Base-by-base conservation (phyloP, 2,888 invertebrate genomes). In the Acanthococcus lagerstroemiae region DNA sequence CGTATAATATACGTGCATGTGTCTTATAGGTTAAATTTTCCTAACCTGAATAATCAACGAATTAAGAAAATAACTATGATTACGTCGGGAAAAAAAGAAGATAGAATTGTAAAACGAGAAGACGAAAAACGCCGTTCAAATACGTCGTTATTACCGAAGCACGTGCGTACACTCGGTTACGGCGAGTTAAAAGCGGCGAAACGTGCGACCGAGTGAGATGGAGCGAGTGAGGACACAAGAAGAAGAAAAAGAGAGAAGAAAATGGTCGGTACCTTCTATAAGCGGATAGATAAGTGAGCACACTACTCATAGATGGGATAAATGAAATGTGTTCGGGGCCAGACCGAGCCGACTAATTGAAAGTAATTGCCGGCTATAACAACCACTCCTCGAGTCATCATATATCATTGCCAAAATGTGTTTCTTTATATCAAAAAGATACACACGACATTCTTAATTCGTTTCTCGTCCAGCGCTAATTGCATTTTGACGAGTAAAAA, bases 321-420 rank as follows among this genome's bases (percentile, higher is more conserved):
- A 9, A 17, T 48, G 19, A 15, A 17, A 19, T 22, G 52, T 52
- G 52, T 52, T 52, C 19, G 50, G 50, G 7, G 22, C 45, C 25
- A 52, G 48, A 30, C 61, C 21, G 50, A 54, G 30, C 37, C 30
- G 37, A 54, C 63, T 63, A 63, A 63, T 63, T 63, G 54, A 63
- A 37, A 17, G 63, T 63, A 63, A 63, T 63, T 63, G 63, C 63
- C 52, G 30, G 30, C 54, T 19, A 37, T 37, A 26, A 52, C 27
- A 52, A 52, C 63, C 54, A 54, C 54, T 63, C 44, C 54, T 54
- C 21, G 30, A n/a, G 44, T 26, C n/a, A n/a, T 37, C 15, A 63
- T 63, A 44, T 44, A 63, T 63, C 63, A 52, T 63, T 63, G 63
- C 63, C 63, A 63, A 63, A 63, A 63, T 37, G 37, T 37, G n/a